These are phyloP conservation scores for Okamejei kenojei DNA, from an alignment of 2,797 vertebrate species.

Conservation along the genomic window DNA sequence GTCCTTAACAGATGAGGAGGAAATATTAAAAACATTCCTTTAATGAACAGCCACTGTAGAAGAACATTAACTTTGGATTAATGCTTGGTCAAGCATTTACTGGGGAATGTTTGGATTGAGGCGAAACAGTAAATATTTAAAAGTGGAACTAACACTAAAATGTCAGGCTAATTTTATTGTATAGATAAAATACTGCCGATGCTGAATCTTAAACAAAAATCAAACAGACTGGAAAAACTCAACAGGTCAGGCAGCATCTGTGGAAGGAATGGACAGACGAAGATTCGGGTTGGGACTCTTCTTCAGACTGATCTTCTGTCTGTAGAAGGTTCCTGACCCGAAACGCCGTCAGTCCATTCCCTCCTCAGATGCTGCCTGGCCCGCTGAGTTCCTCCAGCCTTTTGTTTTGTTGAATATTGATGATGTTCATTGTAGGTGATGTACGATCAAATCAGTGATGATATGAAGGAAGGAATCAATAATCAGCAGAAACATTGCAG, in stretches of 20 bases:
- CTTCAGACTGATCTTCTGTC: too few species aligned
- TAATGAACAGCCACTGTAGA: not conserved
- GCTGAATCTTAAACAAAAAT: too few species aligned
- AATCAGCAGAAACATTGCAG: not conserved
- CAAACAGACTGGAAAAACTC: too few species aligned
- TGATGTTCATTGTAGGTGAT: not conserved
- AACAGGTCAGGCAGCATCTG: too few species aligned
- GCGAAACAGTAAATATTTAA: not conserved
- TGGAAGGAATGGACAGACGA: too few species aligned
- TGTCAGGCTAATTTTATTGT: not conserved
- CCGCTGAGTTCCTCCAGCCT: too few species aligned
- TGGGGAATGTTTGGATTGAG: not conserved
- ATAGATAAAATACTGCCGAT: too few species aligned
- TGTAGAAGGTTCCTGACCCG: too few species aligned
- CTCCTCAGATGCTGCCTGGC: too few species aligned
- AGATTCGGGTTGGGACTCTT: too few species aligned
- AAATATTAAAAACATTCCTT: not conserved
- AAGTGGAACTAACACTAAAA: not conserved
- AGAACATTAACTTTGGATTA: not conserved
- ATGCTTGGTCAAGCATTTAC: not conserved
- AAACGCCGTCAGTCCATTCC: too few species aligned
- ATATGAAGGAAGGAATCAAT: not conserved
- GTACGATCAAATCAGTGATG: not conserved
- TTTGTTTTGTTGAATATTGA: too few species aligned
- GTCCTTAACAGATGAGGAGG: not conserved